Percentiles rank a stretch among this genome's conserved stretches.
These are phyloP conservation scores for Gadus chalcogrammus DNA, from an alignment of 2,113 vertebrate genomes.

Conservation along the genomic window DNA sequence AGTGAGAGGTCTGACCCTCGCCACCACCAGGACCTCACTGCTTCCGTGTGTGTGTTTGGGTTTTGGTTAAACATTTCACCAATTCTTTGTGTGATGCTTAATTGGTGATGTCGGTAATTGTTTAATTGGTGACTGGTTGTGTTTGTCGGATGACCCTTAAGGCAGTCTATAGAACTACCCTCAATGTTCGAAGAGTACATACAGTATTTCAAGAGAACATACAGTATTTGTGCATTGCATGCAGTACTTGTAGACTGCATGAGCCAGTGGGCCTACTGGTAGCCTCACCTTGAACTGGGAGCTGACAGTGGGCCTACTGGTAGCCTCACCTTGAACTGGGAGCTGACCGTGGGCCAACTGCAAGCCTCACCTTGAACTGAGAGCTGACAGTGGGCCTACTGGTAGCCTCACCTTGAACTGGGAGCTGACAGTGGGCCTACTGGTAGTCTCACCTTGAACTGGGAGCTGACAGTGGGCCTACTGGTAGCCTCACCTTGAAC, in stretches of 20 bases:
- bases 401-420: conserved; percentile 86
- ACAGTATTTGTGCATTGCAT: too few species aligned
- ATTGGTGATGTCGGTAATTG: too few species aligned
- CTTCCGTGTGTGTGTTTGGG: not conserved
- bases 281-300: conserved; percentile 89
- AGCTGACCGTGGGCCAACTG: conserved; percentile 84
- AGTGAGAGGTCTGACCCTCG: too few species aligned
- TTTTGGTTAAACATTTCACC: not conserved
- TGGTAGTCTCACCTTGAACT: conserved; percentile 83
- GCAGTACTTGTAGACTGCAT: not conserved
- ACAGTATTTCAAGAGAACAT: too few species aligned
- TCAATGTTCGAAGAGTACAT: too few species aligned
- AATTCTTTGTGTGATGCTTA: too few species aligned
- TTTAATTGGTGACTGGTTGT: too few species aligned
- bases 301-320: conserved; percentile 83
- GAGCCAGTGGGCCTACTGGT: not conserved
- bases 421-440: conserved; percentile 86
- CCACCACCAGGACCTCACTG: too few species aligned
- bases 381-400: conserved; percentile 86
- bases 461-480: conserved; percentile 79
- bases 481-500: conserved; percentile 80
- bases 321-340: conserved; percentile 88
- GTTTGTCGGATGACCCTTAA: too few species aligned
- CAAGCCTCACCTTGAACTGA: conserved; percentile 86
- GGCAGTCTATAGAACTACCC: too few species aligned